Evolutionary conservation across 2,888 invertebrate species (phyloP).

Genomic region (Perithous albicinctus): DNA sequence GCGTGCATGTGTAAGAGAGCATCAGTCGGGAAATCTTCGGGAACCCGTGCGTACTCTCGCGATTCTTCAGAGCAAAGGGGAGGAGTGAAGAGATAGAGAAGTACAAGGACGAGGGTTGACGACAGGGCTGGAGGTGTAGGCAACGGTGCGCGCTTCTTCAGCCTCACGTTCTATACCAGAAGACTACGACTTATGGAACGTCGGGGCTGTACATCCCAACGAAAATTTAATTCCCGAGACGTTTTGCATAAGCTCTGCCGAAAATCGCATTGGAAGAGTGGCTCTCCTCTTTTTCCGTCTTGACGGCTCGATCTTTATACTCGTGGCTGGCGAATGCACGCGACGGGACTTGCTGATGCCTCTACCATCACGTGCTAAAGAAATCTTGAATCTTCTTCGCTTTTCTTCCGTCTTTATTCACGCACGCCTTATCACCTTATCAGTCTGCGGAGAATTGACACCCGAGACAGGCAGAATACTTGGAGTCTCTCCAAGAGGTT

Average conservation of each 20-base stretch:
- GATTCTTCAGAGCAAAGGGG: constrained; percentile 34
- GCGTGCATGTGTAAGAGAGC: constrained; percentile 26
- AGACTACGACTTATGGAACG: constrained; percentile 27
- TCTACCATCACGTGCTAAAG: background rate
- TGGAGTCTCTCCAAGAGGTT: background rate
- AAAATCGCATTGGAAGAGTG: constrained; percentile 64
- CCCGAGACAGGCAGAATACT: background rate
- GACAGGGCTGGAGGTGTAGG: constrained; percentile 44
- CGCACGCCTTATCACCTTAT: background rate
- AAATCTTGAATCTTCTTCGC: background rate
- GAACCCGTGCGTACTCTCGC: constrained; percentile 42
- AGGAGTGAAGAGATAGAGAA: constrained; percentile 12
- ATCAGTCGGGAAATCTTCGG: constrained; percentile 55
- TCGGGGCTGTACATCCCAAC: constrained; percentile 45
- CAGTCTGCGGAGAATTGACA: constrained; percentile 6
- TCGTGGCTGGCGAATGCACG: constrained; percentile 3
- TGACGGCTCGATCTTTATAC: constrained; percentile 11
- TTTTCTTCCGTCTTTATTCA: constrained; percentile 7
- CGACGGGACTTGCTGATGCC: background rate
- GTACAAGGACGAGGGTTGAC: constrained; percentile 50
- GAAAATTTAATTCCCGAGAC: constrained; percentile 75
- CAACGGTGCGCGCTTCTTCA: constrained; percentile 6
- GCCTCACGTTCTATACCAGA: constrained; percentile 17
- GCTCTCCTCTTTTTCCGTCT: constrained; percentile 64
- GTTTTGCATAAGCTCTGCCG: constrained; percentile 69